Evolutionary conservation across 2,888 invertebrate species (phyloP).

Genomic region (Drosophila lacicola): DNA sequence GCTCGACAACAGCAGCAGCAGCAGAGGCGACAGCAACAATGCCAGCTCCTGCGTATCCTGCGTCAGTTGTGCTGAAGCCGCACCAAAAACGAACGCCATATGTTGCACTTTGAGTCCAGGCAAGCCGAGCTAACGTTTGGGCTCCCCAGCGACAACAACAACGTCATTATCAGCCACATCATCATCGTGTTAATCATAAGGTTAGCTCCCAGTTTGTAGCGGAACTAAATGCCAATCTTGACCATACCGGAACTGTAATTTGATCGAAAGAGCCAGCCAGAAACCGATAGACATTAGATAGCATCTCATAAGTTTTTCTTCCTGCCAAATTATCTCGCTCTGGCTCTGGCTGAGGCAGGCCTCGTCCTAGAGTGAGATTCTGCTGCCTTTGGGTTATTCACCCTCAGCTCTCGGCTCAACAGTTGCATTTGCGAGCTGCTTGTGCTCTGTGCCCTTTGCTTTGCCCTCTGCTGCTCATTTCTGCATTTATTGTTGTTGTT

Average conservation of each 20-base stretch:
- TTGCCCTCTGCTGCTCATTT: slow-evolving; percentile 31
- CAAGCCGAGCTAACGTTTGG: slow-evolving; percentile 62
- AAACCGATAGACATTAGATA: slow-evolving; percentile 69
- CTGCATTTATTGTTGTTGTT: slow-evolving; percentile 27
- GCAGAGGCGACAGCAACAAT: slow-evolving; percentile 9
- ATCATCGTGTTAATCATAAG: slow-evolving; percentile 13
- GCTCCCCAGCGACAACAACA: slow-evolving; percentile 30
- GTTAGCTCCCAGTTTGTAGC: slow-evolving; percentile 39
- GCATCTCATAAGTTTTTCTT: slow-evolving; percentile 67
- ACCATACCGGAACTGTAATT: slow-evolving; percentile 82
- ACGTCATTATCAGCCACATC: slow-evolving; percentile 12
- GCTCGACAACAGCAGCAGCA: slow-evolving; percentile 22
- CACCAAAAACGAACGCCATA: slow-evolving; percentile 61
- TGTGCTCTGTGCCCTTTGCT: slow-evolving; percentile 48
- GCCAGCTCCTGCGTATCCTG: slow-evolving; percentile 74
- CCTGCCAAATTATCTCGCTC: slow-evolving; percentile 58
- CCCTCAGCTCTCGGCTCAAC: slow-evolving; percentile 60
- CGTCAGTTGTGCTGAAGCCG: slow-evolving; percentile 78
- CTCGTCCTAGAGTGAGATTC: slow-evolving; percentile 64
- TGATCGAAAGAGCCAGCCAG: slow-evolving; percentile 66
- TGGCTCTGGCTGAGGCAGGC: slow-evolving; percentile 20
- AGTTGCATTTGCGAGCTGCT: slow-evolving; percentile 62
- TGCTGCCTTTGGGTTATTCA: slow-evolving; percentile 60
- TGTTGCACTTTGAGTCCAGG: slow-evolving; percentile 59
- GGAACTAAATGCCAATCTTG: slow-evolving; percentile 76